Evolutionary conservation across 2,113 vertebrate genomes (phyloP).

Genomic region (Petroica traversi): DNA sequence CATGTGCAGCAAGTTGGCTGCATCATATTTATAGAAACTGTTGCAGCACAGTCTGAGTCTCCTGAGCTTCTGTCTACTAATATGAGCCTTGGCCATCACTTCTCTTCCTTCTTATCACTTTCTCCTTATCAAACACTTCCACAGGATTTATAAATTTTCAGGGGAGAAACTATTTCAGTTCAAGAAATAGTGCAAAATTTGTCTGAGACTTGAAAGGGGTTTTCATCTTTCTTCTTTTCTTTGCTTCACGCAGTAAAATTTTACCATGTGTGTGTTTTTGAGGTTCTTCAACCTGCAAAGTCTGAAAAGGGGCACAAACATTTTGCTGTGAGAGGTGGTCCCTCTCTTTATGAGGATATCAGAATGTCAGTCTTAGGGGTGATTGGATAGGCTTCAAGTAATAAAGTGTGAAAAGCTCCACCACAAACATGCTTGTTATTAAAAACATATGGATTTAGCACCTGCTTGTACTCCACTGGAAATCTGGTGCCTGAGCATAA

Average conservation of each 20-base stretch:
- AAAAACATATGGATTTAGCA: not conserved
- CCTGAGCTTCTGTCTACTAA: not conserved
- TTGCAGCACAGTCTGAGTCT: not conserved
- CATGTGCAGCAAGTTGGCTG: not conserved
- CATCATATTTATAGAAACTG: not conserved
- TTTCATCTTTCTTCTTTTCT: not conserved
- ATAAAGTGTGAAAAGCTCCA: not conserved
- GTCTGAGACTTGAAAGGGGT: not conserved
- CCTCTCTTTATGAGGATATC: not conserved
- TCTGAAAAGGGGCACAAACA: rapidly evolving
- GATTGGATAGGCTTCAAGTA: not conserved
- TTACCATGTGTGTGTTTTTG: not conserved
- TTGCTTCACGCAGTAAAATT: not conserved
- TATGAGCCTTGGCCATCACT: not conserved
- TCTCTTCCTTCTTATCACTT: not conserved
- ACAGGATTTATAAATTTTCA: not conserved
- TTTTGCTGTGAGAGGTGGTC: not conserved
- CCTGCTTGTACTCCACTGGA: not conserved
- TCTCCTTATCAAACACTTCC: not conserved
- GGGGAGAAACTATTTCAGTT: not conserved
- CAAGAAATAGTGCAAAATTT: not conserved
- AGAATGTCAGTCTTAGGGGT: not conserved
- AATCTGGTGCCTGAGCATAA: not conserved
- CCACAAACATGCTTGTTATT: not conserved
- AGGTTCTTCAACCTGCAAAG: not conserved